Base-by-base conservation (phyloP, 2,888 invertebrate species). In the Baccha elongata region DNA sequence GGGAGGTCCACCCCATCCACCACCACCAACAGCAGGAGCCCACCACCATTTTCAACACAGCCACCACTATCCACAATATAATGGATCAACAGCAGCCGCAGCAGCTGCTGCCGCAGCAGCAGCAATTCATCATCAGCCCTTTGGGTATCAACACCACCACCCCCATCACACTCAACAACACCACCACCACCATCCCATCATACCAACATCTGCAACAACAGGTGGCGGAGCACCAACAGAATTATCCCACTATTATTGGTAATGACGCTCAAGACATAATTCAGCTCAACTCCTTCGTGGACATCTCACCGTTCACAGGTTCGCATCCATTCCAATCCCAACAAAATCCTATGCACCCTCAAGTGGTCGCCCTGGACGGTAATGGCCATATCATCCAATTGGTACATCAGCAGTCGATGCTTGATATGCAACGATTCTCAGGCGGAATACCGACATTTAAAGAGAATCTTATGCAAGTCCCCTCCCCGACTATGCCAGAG, bases 231-330 rank as follows among this genome's bases (percentile, higher is more conserved):
- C 92, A 91, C 93, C 92, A 93, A 92, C 93, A 87, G 90, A 91
- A 85, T 91, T 93, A 91, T 93, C 95, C 92, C 94, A 95, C 93
- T 95, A 95, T 94, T 96, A 95, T 94, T 96, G 96, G 96, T 95
- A 94, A 94, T 92, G 85, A 86, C n/a, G 37, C 13, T n/a, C 52
- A 71, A 17, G 71, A 72, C 21, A 1, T 73, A 15, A 81, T 73
- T 37, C 60, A 55, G 29, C 37, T 71, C 0, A 46, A 52, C 17
- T 46, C 73, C 7, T 83, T 58, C 40, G 72, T 83, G 6, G 83
- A 83, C 32, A 15, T 76, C 13, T 11, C 76, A 21, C 6, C 69
- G 15, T 26, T 76, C 0, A 1, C 71, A 0, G 21, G 44, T 3
- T 3, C 55, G 0, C 6, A 19, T 1, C 62, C 69, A 8, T n/a